phyloP scores from a whole-genome alignment of 1,140 invertebrate genomes.

The Gerris buenoi region DNA sequence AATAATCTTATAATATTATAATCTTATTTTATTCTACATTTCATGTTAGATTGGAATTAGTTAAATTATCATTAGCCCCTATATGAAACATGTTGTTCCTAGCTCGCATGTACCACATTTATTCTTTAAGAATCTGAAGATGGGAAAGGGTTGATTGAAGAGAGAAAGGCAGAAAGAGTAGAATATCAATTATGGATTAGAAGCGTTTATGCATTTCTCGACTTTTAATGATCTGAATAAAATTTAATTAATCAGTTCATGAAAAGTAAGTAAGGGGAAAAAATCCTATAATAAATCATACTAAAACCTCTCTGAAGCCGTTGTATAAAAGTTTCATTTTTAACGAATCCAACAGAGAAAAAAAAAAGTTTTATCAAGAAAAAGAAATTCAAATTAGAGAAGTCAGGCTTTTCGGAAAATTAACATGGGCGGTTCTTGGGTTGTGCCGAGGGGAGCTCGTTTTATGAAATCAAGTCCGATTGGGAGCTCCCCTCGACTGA shows the following conservation, averaged over 20 bases:
- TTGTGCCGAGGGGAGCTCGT: too few relatives aligned
- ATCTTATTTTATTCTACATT: too few relatives aligned
- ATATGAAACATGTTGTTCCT: too few relatives aligned
- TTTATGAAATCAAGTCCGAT: background rate
- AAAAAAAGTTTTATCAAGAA: background rate
- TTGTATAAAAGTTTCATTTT: background rate
- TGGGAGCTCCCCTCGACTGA: background rate
- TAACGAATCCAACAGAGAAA: background rate
- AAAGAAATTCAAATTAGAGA: background rate
- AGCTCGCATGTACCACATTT: too few relatives aligned
- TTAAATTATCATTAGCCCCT: too few relatives aligned
- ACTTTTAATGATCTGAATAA: background rate
- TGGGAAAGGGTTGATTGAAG: too few relatives aligned
- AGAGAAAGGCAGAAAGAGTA: too few relatives aligned
- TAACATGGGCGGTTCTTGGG: background rate
- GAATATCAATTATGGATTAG: too few relatives aligned
- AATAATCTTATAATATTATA: too few relatives aligned
- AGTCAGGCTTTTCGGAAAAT: background rate
- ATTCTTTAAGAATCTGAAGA: too few relatives aligned
- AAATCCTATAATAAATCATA: background rate
- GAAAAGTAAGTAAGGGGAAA: background rate
- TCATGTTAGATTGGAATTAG: too few relatives aligned
- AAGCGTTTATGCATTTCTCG: too few relatives aligned
- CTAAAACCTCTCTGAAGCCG: background rate
- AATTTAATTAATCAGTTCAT: background rate